phyloP scores from a whole-genome alignment of 1,140 invertebrate genomes.

The Stegodyphus dumicola region DNA sequence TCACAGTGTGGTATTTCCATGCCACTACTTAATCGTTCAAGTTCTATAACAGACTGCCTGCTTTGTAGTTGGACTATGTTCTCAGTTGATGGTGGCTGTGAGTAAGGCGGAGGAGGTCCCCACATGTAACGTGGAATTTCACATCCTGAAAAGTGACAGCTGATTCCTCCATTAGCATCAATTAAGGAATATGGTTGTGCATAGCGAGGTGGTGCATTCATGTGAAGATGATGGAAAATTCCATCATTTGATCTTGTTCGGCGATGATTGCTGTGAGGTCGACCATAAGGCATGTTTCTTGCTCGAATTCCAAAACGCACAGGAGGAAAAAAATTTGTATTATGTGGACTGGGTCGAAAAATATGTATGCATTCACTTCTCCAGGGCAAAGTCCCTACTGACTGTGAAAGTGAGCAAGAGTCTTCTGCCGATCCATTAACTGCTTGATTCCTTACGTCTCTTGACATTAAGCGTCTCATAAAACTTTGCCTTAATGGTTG shows the following conservation, averaged over 20 bases:
- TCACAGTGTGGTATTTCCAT: slow-evolving; percentile 36
- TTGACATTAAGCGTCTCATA: slow-evolving; percentile 52
- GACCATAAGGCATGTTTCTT: slow-evolving; percentile 42
- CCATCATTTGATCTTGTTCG: slow-evolving; percentile 64
- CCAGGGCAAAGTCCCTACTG: slow-evolving; percentile 45
- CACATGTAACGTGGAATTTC: slow-evolving; percentile 72
- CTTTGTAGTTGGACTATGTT: slow-evolving; percentile 63
- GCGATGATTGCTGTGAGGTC: slow-evolving; percentile 40
- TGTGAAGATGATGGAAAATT: slow-evolving; percentile 63
- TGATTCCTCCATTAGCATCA: neutral
- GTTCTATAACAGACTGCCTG: slow-evolving; percentile 9
- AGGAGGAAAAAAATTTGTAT: slow-evolving; percentile 8
- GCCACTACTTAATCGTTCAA: slow-evolving; percentile 15
- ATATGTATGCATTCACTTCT: slow-evolving; percentile 59
- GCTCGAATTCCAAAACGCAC: slow-evolving; percentile 47
- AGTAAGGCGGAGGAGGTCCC: slow-evolving; percentile 81
- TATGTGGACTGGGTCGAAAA: slow-evolving; percentile 29
- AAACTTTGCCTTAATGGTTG: slow-evolving; percentile 20
- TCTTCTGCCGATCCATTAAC: slow-evolving; percentile 4
- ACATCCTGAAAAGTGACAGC: slow-evolving; percentile 43
- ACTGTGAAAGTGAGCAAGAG: neutral
- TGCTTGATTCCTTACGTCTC: slow-evolving; percentile 40
- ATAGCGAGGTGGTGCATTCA: slow-evolving; percentile 48
- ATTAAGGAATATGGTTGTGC: slow-evolving; percentile 28
- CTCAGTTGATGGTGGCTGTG: slow-evolving; percentile 71